Base-by-base conservation (phyloP, 2,888 invertebrate species). In the Parnassius glacialis region DNA sequence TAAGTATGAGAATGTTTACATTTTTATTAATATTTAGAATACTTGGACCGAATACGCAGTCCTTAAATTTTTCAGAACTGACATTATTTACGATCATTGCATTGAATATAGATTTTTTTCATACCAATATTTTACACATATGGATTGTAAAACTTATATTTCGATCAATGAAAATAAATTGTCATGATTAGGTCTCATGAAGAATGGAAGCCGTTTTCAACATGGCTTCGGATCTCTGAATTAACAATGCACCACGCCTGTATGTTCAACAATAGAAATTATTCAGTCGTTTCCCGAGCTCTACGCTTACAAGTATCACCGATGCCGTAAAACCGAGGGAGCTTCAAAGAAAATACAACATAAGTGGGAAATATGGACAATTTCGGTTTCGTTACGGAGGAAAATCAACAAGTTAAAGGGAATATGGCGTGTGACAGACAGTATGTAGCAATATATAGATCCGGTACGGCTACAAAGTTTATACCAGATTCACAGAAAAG, bases 371-470 rank as follows among this genome's bases (percentile, higher is more conserved):
- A 59, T 59, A 88, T 88, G 88, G 87, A 88, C 64, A 88, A 88
- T 65, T 72, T 76, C 2, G 86, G 82, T n/a, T 88, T 87, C 58
- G 77, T 78, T 34, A 66, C 74, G 7, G 85, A 83, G 59, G 86
- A 87, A 64, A 72, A 70, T 11, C 56, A 45, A 69, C 3, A 74
- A 59, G 68, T 74, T 34, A 68, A 64, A n/a, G 71, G 66, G 13
- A 65, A 56, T 7, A 42, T 65, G 3, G 44, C 25, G 3, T 48
- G 43, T 20, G 57, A 41, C 10, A 54, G 54, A 1, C 58, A 50
- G 20, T 54, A 41, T 16, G 62, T 62, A n/a, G 58, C 54, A 11
- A 10, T 54, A 2, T 62, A 62, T 9, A 58, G 43, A 12, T 62
- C 62, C 2, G 62, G 58, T 9, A 41, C 34, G 3, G 16, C 16